Conservation (phyloP, 2,888 invertebrate genomes). For the Amblyjoppa fuscipennis region DNA sequence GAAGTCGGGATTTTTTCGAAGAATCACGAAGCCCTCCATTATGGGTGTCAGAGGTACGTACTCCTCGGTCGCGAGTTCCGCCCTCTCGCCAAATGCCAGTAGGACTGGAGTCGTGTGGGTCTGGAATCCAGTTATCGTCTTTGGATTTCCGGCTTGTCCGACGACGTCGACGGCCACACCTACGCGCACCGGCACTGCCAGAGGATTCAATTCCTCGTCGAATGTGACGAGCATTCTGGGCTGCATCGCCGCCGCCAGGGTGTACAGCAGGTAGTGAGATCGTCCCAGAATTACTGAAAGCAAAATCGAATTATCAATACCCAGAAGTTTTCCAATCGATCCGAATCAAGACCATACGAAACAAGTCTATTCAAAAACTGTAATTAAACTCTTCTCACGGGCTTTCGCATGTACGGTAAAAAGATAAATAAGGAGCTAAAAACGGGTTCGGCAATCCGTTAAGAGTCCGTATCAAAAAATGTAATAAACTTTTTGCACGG, state of each 20-base stretch:
- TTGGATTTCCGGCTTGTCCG: constrained; percentile 99
- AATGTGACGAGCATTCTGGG: constrained; percentile 99
- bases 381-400: too few species aligned
- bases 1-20: constrained; percentile 95
- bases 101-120: constrained; percentile 99
- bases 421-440: too few species aligned
- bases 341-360: too few species aligned
- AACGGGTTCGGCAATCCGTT: too few species aligned
- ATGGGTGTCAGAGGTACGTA: constrained; percentile 97
- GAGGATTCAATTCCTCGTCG: constrained; percentile 96
- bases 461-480: too few species aligned
- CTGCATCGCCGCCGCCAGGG: constrained; percentile 98
- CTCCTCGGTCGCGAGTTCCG: constrained; percentile 99
- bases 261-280: constrained; percentile 98
- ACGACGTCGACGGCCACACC: constrained; percentile 99
- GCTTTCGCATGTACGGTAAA: too few species aligned
- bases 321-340: too few species aligned
- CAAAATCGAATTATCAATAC: not conserved
- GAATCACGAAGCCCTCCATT: constrained; percentile 99
- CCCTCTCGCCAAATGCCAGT: constrained; percentile 98
- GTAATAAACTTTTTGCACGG: not conserved
- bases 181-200: constrained; percentile 96
- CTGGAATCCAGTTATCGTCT: constrained; percentile 99
- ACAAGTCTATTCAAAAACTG: too few species aligned
- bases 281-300: constrained; percentile 94